Conservation (phyloP, 2,888 invertebrate species). For the Caenorhabditis doughertyi region DNA sequence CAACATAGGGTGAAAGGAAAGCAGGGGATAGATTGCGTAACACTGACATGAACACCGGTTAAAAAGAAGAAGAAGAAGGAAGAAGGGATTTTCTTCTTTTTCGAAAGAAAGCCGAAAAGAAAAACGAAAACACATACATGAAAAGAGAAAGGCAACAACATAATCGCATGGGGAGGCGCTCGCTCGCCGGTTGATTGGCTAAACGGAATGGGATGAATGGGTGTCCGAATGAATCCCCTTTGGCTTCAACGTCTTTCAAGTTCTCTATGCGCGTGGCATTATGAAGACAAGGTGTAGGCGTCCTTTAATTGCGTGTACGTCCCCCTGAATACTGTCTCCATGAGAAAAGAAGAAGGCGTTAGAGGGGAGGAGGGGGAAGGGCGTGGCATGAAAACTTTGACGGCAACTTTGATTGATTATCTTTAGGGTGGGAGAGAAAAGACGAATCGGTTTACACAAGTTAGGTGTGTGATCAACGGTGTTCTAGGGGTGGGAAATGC, state of each 20-base stretch:
- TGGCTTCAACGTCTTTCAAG: conserved; percentile 41
- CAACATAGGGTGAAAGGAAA: neutral
- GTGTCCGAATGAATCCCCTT: neutral
- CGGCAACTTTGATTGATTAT: conserved; percentile 44
- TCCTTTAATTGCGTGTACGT: conserved; percentile 43
- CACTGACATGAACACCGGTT: conserved; percentile 59
- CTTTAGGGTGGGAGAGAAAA: neutral
- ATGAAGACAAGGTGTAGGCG: conserved; percentile 10
- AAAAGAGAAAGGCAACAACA: conserved; percentile 49
- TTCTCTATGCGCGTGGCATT: conserved; percentile 16
- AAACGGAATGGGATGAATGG: conserved; percentile 46
- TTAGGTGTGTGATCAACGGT: conserved; percentile 17
- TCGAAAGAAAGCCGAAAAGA: conserved; percentile 6
- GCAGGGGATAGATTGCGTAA: conserved; percentile 38
- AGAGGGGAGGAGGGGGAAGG: neutral
- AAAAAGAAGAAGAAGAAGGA: neutral
- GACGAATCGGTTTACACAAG: conserved; percentile 21
- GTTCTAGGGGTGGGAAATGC: conserved; percentile 16
- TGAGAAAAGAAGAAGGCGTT: conserved; percentile 2
- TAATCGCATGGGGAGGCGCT: conserved; percentile 44
- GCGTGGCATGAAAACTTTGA: conserved; percentile 35
- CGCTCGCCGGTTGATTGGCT: conserved; percentile 54
- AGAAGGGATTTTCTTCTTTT: neutral
- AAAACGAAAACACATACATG: conserved; percentile 6
- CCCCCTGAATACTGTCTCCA: conserved; percentile 4